Base-by-base conservation (phyloP, 2,113 vertebrate genomes). In the Sorex fumeus region DNA sequence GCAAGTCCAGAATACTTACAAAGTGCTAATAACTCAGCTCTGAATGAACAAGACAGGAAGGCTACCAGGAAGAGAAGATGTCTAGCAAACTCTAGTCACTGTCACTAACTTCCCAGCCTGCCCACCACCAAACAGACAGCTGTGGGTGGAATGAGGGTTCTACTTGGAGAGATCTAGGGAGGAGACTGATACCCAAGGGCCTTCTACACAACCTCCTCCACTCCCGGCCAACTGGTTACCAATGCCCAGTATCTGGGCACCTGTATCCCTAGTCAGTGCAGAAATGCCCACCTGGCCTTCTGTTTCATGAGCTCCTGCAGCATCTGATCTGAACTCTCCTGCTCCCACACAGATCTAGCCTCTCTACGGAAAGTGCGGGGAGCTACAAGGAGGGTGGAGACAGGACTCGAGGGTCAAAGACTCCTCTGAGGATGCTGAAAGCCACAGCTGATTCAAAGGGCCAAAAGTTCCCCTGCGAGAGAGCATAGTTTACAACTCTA, bases 401-500 rank as follows among this genome's bases (percentile, higher is more conserved):
- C 0, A 30, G 30, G 62, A 66, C 45, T 3, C 0, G 40, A 90
- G 8, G 4, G 28, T 53, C 43, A 50, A 6, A 13, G 1, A 9
- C 60, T 25, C 53, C 11, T 45, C 60, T 62, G 23, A 94, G 23
- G 47, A 67, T n/a, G 53, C 64, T 62, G 45, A 89, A 90, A 60
- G 60, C 34, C 19, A 0, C 0, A 21, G 43, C 32, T 94, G 32
- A 84, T 87, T 89, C 71, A 4, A 19, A 53, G 95, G 71, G 74
- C 88, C 34, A 91, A 89, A 96, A 91, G 67, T 78, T 43, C 90
- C 77, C 95, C 91, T 57, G 69, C 40, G 34, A 95, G 95, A 88
- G 84, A 86, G 18, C 53, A 74, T 25, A 77, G 84, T 77, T 94
- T 95, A 89, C 88, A 95, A 70, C 85, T 88, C 66, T 87, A 85